Base-by-base conservation (phyloP, 1,140 invertebrate species). In the Solen grandis region DNA sequence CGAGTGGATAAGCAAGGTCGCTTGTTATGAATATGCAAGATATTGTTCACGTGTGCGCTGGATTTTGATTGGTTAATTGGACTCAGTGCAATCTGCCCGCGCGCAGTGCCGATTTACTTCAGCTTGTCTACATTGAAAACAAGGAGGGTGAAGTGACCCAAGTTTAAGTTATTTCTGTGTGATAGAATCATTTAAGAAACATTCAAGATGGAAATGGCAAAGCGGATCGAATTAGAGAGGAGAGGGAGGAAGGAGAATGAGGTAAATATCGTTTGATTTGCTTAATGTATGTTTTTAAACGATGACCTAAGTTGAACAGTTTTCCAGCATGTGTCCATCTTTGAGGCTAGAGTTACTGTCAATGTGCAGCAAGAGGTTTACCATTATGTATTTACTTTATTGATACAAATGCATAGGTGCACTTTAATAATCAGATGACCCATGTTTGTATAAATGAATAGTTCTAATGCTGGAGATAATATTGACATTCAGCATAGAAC, bases 191-290 rank as follows among this genome's bases (percentile, higher is more conserved):
- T 25, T 55, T 66, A 54, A 8, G 22, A 70, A 50, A 69, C 50
- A 46, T 41, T 36, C 41, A 68, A 79, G 78, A 85, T 85, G 84
- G 84, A 85, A 59, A 88, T 88, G 87, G 75, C 76, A 68, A 85
- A 86, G 82, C 84, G 85, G 66, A 84, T 88, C 60, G 85, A 88
- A 54, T 50, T 88, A 78, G 87, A 88, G 68, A 76, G 62, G 78
- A 46, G 87, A 46, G 84, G 84, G 55, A 84, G 83, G 66, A 75
- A 82, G 36, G 66, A 85, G 54, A 57, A 59, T n/a, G 82, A 86
- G 87, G 87, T 88, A 81, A 38, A n/a, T 41, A 29, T 57, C 41
- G 31, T 55, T 78, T n/a, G 5, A 46, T 46, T 46, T 46, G 41
- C 19, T 46, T 19, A 19, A 46, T 10, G 41, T 46, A 10, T 46